phyloP scores from a whole-genome alignment of 1,140 invertebrate genomes.

The Penaeus vannamei region DNA sequence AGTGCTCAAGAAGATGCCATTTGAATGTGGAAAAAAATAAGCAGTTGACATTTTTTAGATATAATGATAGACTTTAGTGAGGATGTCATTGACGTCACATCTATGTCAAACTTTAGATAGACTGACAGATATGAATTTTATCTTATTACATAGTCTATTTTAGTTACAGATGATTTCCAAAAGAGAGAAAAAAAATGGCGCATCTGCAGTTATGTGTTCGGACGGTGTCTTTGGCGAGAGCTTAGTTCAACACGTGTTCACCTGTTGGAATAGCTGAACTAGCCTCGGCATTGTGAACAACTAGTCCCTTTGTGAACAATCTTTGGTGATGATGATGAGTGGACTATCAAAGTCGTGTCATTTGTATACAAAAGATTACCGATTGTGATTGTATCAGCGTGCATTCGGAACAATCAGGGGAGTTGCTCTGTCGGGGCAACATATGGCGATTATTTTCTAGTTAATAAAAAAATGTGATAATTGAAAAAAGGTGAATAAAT shows the following conservation, averaged over 20 bases:
- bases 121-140: conserved; percentile 49
- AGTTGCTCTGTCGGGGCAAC: too few species aligned
- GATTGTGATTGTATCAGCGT: neutral
- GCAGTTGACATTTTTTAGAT: conserved; percentile 26
- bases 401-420: neutral
- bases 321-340: neutral
- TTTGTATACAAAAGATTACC: neutral
- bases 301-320: neutral
- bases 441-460: too few species aligned
- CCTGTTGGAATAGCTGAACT: neutral
- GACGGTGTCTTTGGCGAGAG: conserved; percentile 29
- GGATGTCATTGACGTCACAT: conserved; percentile 42
- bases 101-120: conserved; percentile 32
- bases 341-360: neutral
- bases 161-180: conserved; percentile 45
- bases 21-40: conserved; percentile 4
- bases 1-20: conserved; percentile 48
- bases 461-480: too few species aligned
- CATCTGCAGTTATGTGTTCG: conserved; percentile 38
- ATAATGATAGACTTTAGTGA: conserved; percentile 18
- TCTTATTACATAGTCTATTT: conserved; percentile 61
- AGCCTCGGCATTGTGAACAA: neutral
- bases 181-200: neutral
- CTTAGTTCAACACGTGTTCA: neutral
- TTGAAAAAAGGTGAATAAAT: too few species aligned